Evolutionary conservation across 2,113 vertebrate species (phyloP), one percentile per base, ranked within the genome.

Genomic region (Tor tambroides): DNA sequence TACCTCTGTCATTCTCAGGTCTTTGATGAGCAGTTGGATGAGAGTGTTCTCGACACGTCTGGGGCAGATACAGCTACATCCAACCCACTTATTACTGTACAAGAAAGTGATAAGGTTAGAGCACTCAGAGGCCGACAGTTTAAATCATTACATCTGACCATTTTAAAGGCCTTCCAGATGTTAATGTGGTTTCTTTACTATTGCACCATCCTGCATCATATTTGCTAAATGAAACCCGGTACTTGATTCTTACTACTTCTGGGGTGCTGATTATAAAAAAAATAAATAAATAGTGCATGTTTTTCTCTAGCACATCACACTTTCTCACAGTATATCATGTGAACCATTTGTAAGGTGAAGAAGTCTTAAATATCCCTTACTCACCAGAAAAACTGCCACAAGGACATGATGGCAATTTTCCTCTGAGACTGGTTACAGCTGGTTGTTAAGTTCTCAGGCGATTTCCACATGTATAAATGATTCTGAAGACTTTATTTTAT

Each of bases 101-200:
- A 89, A 30, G 92, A 94, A 46, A 89, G 87, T 72, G 92, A 92
- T 35, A 93, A 92, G 89, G 94, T 94, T 71, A 63, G 84, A 65
- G 10, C 26, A 1, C 15, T 1, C 9, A 5, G n/a, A 14, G 32
- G 14, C 59, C 15, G 2, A 6, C 12, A 0, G 26, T 23, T 26
- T 5, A 4, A 2, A 56, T 65, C 5, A 10, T n/a, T 26, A 46
- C 26, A 26, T 5, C 17, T 19, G 17, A 3, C 38, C n/a, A 19
- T 49, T 49, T 14, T 14, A 35, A 71, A 38, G 15, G 0, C 3
- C 19, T 38, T 38, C 21, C 21, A 23, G 35, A 72, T 38, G 17
- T 38, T 10, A 8, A 19, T 38, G 17, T 71, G 67, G 67, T 5
- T 38, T 72, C 9, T 72, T 38, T 72, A 38, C 19, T 32, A 32